Base-by-base conservation (phyloP, 2,888 invertebrate genomes). In the Phyllotreta cruciferae region DNA sequence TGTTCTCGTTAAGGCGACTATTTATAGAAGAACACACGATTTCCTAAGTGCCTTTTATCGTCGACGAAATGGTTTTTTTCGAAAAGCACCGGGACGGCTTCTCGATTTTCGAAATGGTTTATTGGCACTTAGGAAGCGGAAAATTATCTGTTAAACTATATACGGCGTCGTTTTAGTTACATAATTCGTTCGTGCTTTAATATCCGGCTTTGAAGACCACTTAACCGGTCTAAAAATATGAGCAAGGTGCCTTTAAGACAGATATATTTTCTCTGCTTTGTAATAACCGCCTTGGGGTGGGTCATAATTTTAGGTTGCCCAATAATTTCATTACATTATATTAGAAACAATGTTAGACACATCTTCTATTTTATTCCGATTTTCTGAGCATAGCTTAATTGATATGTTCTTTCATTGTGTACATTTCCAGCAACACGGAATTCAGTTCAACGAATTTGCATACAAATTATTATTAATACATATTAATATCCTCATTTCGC, bases 91-190 rank as follows among this genome's bases (percentile, higher is more conserved):
- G n/a, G 11, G 36, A 49, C 49, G 4, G 10, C 49, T 35, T 49
- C 49, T 57, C 50, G 50, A 50, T 57, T 35, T 57, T 57, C 10
- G 11, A 41, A 50, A 57, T 41, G 34, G 50, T 50, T 57, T 57
- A 57, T 57, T 39, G 57, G 24, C 36, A 57, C 57, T 57, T 57
- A 50, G 9, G 38, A 13, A 11, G 9, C 11, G 41, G 38, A 57
- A 57, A 57, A 57, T 49, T 38, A 50, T 50, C 57, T 57, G 57
- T 57, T 57, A 57, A 57, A 41, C 50, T 39, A 50, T 49, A 39
- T 50, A 14, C 5, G 14, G 38, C 49, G 14, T 35, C 14, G 50
- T 39, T 57, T 57, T 57, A 38, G 11, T 57, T 57, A 57, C 13
- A 57, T 57, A 57, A 57, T 50, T 39, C 50, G 50, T 50, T 34